Evolutionary conservation across 2,888 invertebrate genomes (phyloP).

Genomic region (Diploptera punctata): DNA sequence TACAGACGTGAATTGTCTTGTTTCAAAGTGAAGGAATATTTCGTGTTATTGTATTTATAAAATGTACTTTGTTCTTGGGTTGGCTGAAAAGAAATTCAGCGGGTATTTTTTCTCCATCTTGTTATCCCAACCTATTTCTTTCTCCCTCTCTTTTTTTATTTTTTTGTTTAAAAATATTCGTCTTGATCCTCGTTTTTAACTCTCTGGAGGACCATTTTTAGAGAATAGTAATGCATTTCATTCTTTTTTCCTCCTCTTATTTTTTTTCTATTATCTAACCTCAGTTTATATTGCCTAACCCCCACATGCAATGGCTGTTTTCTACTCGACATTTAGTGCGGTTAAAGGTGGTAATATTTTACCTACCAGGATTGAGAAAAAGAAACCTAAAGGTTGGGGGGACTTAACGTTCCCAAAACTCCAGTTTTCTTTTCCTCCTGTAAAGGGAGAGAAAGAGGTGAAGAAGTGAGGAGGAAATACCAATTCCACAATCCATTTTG

Average conservation of each 20-base stretch:
- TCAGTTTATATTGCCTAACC: slow-evolving; percentile 13
- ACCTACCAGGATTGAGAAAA: slow-evolving; percentile 27
- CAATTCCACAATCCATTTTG: slow-evolving; percentile 43
- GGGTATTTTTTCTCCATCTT: not conserved
- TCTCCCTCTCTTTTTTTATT: not conserved
- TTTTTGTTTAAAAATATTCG: slow-evolving; percentile 14
- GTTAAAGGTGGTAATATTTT: slow-evolving; percentile 37
- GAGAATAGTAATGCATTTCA: slow-evolving; percentile 37
- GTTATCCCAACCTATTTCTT: slow-evolving; percentile 10
- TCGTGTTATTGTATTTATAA: slow-evolving; percentile 11
- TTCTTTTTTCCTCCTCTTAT: slow-evolving; percentile 8
- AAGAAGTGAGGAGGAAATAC: not conserved
- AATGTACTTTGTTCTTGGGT: slow-evolving; percentile 5
- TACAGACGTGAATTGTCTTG: too few relatives aligned
- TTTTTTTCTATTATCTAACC: slow-evolving; percentile 4
- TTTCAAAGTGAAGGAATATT: not conserved
- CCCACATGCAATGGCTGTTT: slow-evolving; percentile 17
- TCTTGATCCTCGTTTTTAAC: slow-evolving; percentile 26
- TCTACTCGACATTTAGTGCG: slow-evolving; percentile 39
- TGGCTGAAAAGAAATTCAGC: slow-evolving; percentile 5
- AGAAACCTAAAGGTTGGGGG: slow-evolving; percentile 12
- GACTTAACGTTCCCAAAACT: slow-evolving; percentile 35
- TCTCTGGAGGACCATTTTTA: slow-evolving; percentile 26
- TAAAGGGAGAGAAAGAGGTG: not conserved
- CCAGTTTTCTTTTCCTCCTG: slow-evolving; percentile 28